Base-by-base conservation (phyloP, 2,797 vertebrate species). In the Potorous gilbertii region DNA sequence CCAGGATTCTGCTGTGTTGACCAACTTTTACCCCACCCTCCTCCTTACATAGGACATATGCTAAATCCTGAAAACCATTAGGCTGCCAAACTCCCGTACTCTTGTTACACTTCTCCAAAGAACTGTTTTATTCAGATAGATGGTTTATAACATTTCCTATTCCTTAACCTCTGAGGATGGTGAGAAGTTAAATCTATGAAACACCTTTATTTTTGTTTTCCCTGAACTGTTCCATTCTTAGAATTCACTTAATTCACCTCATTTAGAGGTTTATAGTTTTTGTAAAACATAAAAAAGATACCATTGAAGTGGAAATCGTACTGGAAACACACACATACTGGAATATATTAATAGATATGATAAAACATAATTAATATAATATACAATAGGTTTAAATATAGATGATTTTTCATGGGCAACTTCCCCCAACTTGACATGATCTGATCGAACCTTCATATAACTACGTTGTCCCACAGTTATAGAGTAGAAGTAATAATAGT, bases 231-330 rank as follows among this genome's bases (percentile, higher is more conserved):
- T 87, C 95, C 96, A 74, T 96, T 96, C 94, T 96, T 92, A 55
- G 98, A 95, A 97, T 96, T 97, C 96, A 94, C 56, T 96, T 97
- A 96, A 96, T 94, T 55, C 5, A 92, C 93, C 96, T 94, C 95
- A 94, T 97, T 96, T 90, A 95, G 87, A 96, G 94, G 96, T 98
- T 95, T 96, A 97, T 96, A 94, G 74, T 95, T 95, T 87, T 96
- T 94, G 91, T 74, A 97, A 96, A 97, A 96, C 9, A 27, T 46
- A 9, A 9, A 46, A 46, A 46, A 81, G 40, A 81, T 46, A 46
- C 40, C 21, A 46, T 4, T 46, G 40, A 81, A 46, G 40, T 81
- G 21, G 74, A 46, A 81, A 46, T 46, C 46, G 24, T 81, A 46
- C 40, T 24, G 0, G 40, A 81, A 46, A 81, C 74, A 34, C 11